Base-by-base conservation (phyloP, 1,140 invertebrate species). In the Rhagoletis pomonella region DNA sequence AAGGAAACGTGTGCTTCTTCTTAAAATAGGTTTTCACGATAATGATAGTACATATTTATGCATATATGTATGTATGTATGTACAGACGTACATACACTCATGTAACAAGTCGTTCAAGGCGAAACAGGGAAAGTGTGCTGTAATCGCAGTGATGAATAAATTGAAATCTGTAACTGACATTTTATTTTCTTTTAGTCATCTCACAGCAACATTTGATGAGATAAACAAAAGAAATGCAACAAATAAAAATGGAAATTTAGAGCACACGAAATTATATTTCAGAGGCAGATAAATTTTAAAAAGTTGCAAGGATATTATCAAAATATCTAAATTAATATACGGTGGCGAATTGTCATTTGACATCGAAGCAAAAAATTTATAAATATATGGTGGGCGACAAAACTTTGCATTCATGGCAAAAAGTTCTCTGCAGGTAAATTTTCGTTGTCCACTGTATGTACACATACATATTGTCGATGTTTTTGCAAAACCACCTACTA, bases 121-220 rank as follows among this genome's bases (percentile, higher is more conserved):
- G 44, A 12, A 55, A 50, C 44, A 55, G 73, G 6, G 73, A 81
- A 81, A 81, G 73, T 50, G 50, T 81, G 47, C 9, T 81, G n/a
- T n/a, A 81, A 55, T 81, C n/a, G 7, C 47, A 55, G 73, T 55
- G 44, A 81, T 81, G 73, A 81, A 81, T 81, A 81, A 81, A 81
- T 81, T 81, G 50, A 81, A 81, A 81, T 81, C 73, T 81, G 73
- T 50, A 55, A 47, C 19, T 81, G 73, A 81, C 73, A 81, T 29
- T 55, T 81, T 81, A 81, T 81, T 81, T 81, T 81, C 73, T 58
- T 81, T 81, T 55, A 58, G 47, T 81, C 73, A 81, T 81, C 73
- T 17, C 50, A 55, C 73, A 19, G 73, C 14, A 19, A 81, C 47
- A 81, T 55, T 81, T n/a, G 6, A 55, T 81, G 47, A 81, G 73